These are phyloP conservation scores for Chionodraco myersi DNA, from an alignment of 2,113 vertebrate genomes.

Conservation along the genomic window DNA sequence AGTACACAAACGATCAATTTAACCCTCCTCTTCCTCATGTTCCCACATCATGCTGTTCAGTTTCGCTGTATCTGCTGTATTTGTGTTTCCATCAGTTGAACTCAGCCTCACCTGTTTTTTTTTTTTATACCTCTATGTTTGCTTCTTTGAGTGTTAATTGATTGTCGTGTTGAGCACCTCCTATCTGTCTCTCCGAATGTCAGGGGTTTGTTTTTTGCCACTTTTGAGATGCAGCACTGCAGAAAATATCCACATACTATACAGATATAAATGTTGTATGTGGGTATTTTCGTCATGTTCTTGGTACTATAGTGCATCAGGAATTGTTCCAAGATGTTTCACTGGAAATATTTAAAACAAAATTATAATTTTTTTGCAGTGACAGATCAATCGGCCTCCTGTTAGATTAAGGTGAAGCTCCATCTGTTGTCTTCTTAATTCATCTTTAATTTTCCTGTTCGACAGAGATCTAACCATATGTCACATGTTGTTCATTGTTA, in stretches of 20 bases:
- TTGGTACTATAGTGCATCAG: background rate
- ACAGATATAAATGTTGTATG: background rate
- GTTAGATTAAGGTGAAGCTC: background rate
- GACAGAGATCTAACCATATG: background rate
- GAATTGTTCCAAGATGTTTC: background rate
- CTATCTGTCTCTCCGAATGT: conserved; percentile 31
- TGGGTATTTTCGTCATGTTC: background rate
- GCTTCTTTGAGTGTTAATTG: conserved; percentile 61
- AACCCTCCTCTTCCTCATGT: conserved; percentile 5
- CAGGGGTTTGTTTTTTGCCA: conserved; percentile 8
- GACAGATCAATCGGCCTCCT: background rate
- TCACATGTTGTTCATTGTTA: background rate
- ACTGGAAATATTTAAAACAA: conserved; percentile 20
- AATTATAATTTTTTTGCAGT: background rate
- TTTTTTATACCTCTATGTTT: conserved; percentile 59
- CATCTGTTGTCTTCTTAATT: conserved; percentile 11
- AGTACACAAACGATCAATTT: background rate
- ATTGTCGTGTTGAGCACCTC: conserved; percentile 58
- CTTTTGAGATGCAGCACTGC: conserved; percentile 29
- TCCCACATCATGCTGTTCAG: conserved; percentile 17
- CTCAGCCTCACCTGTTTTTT: conserved; percentile 28
- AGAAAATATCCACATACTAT: conserved; percentile 5
- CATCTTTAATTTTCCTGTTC: conserved; percentile 4
- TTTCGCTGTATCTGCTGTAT: conserved; percentile 47
- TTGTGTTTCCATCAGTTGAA: conserved; percentile 41